Conservation (phyloP, 2,888 invertebrate genomes). For the Acrocera orbiculus region DNA sequence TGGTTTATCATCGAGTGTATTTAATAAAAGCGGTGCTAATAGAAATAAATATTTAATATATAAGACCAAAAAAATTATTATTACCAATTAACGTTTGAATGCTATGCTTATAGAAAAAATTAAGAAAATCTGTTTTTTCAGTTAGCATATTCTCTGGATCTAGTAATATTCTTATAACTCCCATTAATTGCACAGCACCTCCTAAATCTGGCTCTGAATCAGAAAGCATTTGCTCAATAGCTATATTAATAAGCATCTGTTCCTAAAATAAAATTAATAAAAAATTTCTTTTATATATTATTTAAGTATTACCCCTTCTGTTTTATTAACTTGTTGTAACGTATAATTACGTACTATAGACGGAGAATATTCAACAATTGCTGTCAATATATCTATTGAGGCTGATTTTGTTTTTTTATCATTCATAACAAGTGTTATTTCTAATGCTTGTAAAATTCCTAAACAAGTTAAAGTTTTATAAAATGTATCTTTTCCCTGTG, state of each 20-base stretch:
- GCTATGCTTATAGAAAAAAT: conserved; percentile 97
- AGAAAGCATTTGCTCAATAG: conserved; percentile 95
- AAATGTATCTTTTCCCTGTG: conserved; percentile 91
- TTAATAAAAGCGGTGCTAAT: conserved; percentile 76
- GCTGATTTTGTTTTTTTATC: conserved; percentile 90
- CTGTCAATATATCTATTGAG: conserved; percentile 94
- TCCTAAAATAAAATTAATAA: conserved; percentile 39
- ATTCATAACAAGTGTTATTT: conserved; percentile 78
- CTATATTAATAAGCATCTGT: conserved; percentile 83
- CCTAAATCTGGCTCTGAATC: conserved; percentile 95
- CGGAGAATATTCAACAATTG: conserved; percentile 96
- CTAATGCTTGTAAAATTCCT: conserved; percentile 75
- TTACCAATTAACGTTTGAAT: conserved; percentile 86
- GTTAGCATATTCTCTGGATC: conserved; percentile 98
- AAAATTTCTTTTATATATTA: background rate
- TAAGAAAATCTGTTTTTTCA: conserved; percentile 95
- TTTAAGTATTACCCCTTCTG: conserved; percentile 55
- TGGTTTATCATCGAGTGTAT: conserved; percentile 78
- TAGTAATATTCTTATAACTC: conserved; percentile 76
- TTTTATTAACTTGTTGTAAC: conserved; percentile 69
- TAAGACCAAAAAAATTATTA: conserved; percentile 14
- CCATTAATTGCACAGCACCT: conserved; percentile 92
- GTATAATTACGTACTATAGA: conserved; percentile 95
- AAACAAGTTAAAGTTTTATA: conserved; percentile 84
- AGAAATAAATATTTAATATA: conserved; percentile 4